Percentiles rank a stretch among this genome's conserved stretches.
Evolutionary conservation across 2,113 vertebrate genomes (phyloP).

Genomic region (Oreochromis niloticus): DNA sequence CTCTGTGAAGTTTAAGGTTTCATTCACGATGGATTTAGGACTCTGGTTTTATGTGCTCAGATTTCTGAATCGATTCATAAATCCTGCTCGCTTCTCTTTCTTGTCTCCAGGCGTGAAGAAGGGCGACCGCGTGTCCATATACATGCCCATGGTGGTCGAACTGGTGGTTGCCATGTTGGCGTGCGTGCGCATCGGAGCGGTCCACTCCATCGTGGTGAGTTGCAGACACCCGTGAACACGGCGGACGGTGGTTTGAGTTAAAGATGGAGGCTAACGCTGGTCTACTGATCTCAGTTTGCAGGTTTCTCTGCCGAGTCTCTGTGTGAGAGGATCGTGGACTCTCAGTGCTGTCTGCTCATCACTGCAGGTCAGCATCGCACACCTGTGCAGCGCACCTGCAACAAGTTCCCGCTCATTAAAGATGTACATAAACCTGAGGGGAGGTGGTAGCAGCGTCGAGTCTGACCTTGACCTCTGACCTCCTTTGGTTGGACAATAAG

Average conservation of each 20-base stretch:
- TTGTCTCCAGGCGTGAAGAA: conserved; percentile 81
- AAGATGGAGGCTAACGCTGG: background rate
- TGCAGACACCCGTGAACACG: rapidly evolving
- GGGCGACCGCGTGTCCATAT: conserved; percentile 89
- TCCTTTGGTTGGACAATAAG: background rate
- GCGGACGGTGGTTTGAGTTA: background rate
- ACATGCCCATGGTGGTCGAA: conserved; percentile 97
- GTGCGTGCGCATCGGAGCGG: conserved; percentile 88
- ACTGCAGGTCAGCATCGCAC: conserved; percentile 80
- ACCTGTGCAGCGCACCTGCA: background rate
- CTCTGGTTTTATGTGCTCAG: background rate
- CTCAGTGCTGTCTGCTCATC: conserved; percentile 84
- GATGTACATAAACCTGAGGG: rapidly evolving
- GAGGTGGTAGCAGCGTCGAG: background rate
- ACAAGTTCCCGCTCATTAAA: background rate
- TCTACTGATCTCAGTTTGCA: conserved; percentile 80
- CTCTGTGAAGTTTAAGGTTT: background rate
- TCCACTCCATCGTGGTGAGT: conserved; percentile 94
- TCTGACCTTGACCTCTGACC: background rate
- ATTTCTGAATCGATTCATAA: background rate
- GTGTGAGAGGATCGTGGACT: conserved; percentile 88
- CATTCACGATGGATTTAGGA: background rate
- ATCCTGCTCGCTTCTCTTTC: background rate
- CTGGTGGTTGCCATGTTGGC: conserved; percentile 94
- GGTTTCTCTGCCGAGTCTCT: conserved; percentile 94